Evolutionary conservation across 1,140 invertebrate species (phyloP).

Genomic region (Hirudo medicinalis): DNA sequence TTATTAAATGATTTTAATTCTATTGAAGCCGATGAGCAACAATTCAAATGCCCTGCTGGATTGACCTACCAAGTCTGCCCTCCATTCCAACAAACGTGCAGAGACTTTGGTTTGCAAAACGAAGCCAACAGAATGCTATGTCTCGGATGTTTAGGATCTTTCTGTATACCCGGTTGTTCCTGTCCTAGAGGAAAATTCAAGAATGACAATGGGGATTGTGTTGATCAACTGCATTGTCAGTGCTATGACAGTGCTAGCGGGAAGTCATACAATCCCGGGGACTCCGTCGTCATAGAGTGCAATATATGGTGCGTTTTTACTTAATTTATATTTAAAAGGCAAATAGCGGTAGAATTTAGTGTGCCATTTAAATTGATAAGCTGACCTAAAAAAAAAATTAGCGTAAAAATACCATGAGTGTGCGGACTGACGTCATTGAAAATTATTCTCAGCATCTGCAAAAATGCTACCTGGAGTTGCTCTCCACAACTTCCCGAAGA

Average conservation of each 20-base stretch:
- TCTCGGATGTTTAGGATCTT: background rate
- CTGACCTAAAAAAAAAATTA: background rate
- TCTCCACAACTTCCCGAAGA: background rate
- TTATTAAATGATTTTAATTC: background rate
- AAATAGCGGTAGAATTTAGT: background rate
- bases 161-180: background rate
- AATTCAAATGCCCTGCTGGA: background rate
- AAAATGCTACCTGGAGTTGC: background rate
- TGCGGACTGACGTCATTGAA: background rate
- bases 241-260: background rate
- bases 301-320: background rate
- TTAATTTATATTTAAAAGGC: background rate
- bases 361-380: background rate
- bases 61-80: background rate
- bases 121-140: too few relatives aligned
- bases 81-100: background rate
- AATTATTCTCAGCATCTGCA: constrained; percentile 9
- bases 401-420: background rate
- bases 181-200: background rate
- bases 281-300: background rate
- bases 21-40: background rate
- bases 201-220: background rate
- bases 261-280: background rate
- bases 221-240: background rate
- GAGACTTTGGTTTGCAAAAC: constrained; percentile 1